Percentiles rank a stretch among this genome's conserved stretches.
Evolutionary conservation across 2,113 vertebrate genomes (phyloP).

Genomic region (Anarhynchus alexandrinus): DNA sequence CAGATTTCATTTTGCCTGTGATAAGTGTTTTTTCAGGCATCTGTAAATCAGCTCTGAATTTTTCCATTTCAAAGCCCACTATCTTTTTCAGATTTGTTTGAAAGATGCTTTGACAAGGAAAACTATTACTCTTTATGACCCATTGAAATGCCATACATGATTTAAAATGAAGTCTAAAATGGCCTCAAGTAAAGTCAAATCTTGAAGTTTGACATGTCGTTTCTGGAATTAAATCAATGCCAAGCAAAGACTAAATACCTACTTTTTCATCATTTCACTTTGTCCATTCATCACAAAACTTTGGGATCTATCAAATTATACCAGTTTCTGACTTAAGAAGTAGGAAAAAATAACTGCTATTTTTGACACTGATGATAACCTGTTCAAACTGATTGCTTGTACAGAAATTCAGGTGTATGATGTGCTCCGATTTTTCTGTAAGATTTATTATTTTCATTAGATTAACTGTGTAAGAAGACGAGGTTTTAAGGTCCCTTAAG

Average conservation of each 20-base stretch:
- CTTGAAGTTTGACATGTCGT: background rate
- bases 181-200: background rate
- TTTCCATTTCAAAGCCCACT: slow-evolving; percentile 26
- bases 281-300: slow-evolving; percentile 22
- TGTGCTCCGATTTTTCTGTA: background rate
- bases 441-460: background rate
- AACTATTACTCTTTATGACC: slow-evolving; percentile 43
- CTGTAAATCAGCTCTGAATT: slow-evolving; percentile 2
- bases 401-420: background rate
- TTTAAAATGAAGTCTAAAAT: slow-evolving; percentile 23
- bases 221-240: background rate
- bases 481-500: background rate
- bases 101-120: slow-evolving; percentile 35
- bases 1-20: background rate
- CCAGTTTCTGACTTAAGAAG: background rate
- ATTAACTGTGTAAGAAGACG: background rate
- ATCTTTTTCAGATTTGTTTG: slow-evolving; percentile 10
- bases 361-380: background rate
- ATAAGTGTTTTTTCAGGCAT: background rate
- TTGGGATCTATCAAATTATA: background rate
- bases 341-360: background rate
- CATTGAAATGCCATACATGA: slow-evolving; percentile 17
- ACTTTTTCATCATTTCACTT: background rate
- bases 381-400: background rate
- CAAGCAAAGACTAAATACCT: slow-evolving; percentile 3